These are phyloP conservation scores for Marcusenius ussheri DNA, from an alignment of 2,113 vertebrate species.

Conservation along the genomic window DNA sequence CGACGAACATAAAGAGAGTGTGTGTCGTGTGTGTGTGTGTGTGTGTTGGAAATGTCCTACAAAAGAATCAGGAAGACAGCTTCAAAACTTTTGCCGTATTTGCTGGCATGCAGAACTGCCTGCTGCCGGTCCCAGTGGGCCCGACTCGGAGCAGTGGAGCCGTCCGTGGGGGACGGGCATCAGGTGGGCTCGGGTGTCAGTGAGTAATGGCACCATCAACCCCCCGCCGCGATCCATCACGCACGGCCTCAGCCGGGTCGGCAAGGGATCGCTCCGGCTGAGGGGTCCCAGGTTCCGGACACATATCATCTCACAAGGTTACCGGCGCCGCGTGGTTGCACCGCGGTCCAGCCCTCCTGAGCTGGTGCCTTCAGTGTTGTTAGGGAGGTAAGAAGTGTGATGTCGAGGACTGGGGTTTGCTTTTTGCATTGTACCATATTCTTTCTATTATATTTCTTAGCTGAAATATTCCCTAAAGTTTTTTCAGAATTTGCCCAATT, in stretches of 20 bases:
- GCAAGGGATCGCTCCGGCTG: constrained; percentile 67
- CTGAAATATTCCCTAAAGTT: neutral
- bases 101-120: constrained; percentile 58
- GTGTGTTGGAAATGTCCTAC: constrained; percentile 44
- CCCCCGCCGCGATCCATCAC: constrained; percentile 92
- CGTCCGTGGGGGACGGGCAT: constrained; percentile 73
- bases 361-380: constrained; percentile 54
- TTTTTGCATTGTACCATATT: neutral
- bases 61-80: constrained; percentile 47
- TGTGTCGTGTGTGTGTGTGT: neutral
- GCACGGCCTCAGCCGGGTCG: constrained; percentile 65
- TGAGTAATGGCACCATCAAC: constrained; percentile 98
- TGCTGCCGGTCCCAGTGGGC: constrained; percentile 59
- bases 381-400: neutral
- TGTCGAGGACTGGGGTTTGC: neutral
- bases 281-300: constrained; percentile 75
- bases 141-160: constrained; percentile 58
- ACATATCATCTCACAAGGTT: constrained; percentile 91
- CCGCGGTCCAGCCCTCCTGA: constrained; percentile 56
- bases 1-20: constrained; percentile 9
- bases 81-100: constrained; percentile 54
- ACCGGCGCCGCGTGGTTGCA: constrained; percentile 69
- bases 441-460: neutral
- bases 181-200: constrained; percentile 76
- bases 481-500: neutral